Evolutionary conservation across 1,140 invertebrate species (phyloP).

Genomic region (Anoplophora glabripennis): DNA sequence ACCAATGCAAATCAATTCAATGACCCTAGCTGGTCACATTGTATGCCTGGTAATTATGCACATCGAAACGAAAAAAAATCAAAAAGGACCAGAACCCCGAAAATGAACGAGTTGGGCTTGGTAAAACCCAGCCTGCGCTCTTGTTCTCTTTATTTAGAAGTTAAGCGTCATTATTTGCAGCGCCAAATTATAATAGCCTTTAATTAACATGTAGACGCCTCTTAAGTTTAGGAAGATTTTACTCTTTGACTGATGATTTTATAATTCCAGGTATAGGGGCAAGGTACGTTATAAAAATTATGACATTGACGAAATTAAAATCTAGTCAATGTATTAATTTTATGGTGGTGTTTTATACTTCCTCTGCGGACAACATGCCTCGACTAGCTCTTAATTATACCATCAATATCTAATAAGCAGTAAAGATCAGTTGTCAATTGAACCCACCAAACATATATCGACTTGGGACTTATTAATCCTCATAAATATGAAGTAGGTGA

Average conservation of each 20-base stretch:
- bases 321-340: too few relatives aligned
- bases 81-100: slow-evolving; percentile 2
- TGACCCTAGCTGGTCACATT: slow-evolving; percentile 18
- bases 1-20: slow-evolving; percentile 6
- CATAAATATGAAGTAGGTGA: too few relatives aligned
- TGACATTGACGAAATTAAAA: not conserved
- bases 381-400: too few relatives aligned
- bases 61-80: slow-evolving; percentile 5
- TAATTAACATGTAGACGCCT: slow-evolving; percentile 5
- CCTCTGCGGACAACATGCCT: too few relatives aligned
- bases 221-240: slow-evolving; percentile 7
- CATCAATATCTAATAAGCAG: too few relatives aligned
- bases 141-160: slow-evolving; percentile 4
- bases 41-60: slow-evolving; percentile 15
- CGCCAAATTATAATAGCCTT: slow-evolving; percentile 12
- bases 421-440: too few relatives aligned
- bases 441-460: too few relatives aligned
- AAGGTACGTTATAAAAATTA: slow-evolving; percentile 6
- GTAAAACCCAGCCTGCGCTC: not conserved
- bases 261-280: slow-evolving; percentile 10
- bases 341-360: too few relatives aligned
- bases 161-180: slow-evolving; percentile 4
- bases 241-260: slow-evolving; percentile 6
- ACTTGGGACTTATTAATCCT: too few relatives aligned
- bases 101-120: slow-evolving; percentile 1